These are phyloP conservation scores for Pipistrellus pygmaeus DNA, from an alignment of 2,797 vertebrate species.

Conservation along the genomic window DNA sequence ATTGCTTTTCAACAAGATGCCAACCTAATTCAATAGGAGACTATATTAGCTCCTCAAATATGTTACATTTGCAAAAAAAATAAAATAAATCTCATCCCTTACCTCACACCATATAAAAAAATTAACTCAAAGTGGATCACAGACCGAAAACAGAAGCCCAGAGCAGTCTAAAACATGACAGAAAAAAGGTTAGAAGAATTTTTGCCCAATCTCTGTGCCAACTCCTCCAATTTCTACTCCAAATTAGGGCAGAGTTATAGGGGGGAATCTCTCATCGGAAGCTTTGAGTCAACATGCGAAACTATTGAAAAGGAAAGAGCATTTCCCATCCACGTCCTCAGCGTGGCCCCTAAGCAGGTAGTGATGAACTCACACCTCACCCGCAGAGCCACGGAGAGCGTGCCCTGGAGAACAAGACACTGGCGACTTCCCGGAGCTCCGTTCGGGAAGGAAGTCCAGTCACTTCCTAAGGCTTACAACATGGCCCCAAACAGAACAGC, in stretches of 20 bases:
- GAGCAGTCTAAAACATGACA: conserved; percentile 1
- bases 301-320: not conserved
- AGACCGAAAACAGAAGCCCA: not conserved
- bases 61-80: conserved; percentile 4
- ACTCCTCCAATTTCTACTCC: not conserved
- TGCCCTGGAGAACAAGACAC: not conserved
- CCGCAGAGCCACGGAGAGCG: not conserved
- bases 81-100: conserved; percentile 7
- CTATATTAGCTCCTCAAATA: not conserved
- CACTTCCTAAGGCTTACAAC: not conserved
- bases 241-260: not conserved
- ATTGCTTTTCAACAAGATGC: not conserved
- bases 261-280: not conserved
- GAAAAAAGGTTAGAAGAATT: not conserved
- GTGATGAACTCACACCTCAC: not conserved
- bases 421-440: not conserved
- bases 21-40: not conserved
- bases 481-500: not conserved
- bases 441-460: not conserved
- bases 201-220: not conserved
- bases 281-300: not conserved
- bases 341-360: not conserved
- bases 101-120: conserved; percentile 9
- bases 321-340: conserved; percentile 5
- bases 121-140: conserved; percentile 5